Evolutionary conservation across 1,140 invertebrate genomes (phyloP).

Genomic region (Drosophila auraria): DNA sequence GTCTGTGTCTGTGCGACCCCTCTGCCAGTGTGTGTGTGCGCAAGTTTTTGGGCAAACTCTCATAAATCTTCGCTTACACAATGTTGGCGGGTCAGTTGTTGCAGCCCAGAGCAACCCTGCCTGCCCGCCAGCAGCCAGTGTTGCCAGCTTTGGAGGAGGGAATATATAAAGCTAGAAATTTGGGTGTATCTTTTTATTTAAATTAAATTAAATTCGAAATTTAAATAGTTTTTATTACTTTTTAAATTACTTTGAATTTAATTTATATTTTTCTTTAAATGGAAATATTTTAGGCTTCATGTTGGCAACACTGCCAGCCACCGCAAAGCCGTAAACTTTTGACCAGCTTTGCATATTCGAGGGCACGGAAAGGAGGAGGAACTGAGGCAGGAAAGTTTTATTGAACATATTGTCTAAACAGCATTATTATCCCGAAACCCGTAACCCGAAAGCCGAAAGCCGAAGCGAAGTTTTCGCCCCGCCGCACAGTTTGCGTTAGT

Average conservation of each 20-base stretch:
- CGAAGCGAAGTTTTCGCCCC: conserved; percentile 19
- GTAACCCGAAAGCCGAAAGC: conserved; percentile 13
- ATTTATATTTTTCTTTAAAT: background rate
- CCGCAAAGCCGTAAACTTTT: conserved; percentile 45
- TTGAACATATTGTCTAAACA: conserved; percentile 81
- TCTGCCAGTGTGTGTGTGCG: background rate
- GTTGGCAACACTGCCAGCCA: conserved; percentile 8
- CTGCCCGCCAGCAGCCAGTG: conserved; percentile 18
- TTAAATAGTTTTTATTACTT: background rate
- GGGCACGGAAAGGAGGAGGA: conserved; percentile 25
- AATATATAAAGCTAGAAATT: background rate
- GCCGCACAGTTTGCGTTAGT: conserved; percentile 34
- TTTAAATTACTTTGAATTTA: background rate
- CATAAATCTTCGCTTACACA: conserved; percentile 83
- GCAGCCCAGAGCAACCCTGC: conserved; percentile 23
- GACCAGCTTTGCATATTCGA: conserved; percentile 50
- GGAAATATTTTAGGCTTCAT: no score
- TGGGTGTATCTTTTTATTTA: no score
- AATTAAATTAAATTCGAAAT: background rate
- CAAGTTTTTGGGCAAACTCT: conserved; percentile 75
- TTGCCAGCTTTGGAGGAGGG: background rate
- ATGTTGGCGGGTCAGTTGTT: conserved; percentile 79
- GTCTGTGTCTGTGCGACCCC: background rate
- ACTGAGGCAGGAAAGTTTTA: conserved; percentile 63
- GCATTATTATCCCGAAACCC: conserved; percentile 51